These are phyloP conservation scores for Leucozona laternaria DNA, from an alignment of 2,888 invertebrate species.

Conservation along the genomic window DNA sequence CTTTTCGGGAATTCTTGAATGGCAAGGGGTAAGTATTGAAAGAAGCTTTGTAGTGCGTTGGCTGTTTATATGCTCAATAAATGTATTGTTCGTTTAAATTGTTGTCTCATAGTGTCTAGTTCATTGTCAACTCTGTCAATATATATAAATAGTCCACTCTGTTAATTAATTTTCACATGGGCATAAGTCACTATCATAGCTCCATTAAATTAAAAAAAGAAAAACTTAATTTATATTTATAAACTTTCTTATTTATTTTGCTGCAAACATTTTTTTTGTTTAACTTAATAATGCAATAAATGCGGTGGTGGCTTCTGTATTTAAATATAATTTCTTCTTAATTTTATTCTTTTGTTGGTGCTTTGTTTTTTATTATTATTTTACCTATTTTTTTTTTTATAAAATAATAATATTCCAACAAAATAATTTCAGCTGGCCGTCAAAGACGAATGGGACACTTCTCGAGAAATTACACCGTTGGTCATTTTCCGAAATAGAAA, in stretches of 20 bases:
- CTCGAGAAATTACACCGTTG: constrained; percentile 92
- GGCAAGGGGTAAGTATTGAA: neutral
- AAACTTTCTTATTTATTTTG: constrained; percentile 24
- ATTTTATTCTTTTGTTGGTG: constrained; percentile 61
- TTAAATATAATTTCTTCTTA: constrained; percentile 43
- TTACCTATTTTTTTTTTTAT: constrained; percentile 22
- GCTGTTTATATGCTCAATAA: neutral
- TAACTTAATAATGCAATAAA: constrained; percentile 52
- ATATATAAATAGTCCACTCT: constrained; percentile 44
- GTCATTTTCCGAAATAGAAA: constrained; percentile 82
- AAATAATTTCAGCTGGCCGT: constrained; percentile 84
- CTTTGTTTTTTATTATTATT: constrained; percentile 57
- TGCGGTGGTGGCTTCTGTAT: constrained; percentile 72
- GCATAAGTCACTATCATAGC: constrained; percentile 72
- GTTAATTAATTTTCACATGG: constrained; percentile 54
- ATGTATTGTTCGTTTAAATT: constrained; percentile 2
- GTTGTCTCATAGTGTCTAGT: constrained; percentile 34
- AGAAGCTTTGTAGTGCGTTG: neutral
- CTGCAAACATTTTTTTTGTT: constrained; percentile 32
- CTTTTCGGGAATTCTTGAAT: too few species aligned
- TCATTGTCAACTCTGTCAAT: constrained; percentile 46
- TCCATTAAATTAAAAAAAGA: constrained; percentile 39
- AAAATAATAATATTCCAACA: neutral
- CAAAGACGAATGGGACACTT: constrained; percentile 91
- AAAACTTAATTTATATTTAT: constrained; percentile 35